Conservation (phyloP, 2,113 vertebrate genomes). For the Clarias gariepinus region DNA sequence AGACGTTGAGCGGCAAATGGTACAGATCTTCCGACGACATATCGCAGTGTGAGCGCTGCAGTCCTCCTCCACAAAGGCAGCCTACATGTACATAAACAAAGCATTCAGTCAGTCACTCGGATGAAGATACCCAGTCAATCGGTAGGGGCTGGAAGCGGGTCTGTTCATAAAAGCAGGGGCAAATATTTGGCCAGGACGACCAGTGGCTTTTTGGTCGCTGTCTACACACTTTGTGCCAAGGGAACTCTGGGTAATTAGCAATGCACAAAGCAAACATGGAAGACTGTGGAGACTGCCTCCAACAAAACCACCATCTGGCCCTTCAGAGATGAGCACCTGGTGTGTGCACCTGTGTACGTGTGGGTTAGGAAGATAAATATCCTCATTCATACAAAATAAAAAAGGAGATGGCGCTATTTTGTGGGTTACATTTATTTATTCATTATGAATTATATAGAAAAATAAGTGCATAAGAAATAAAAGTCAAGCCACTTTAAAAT, state of each 20-base stretch:
- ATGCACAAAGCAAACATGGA: conserved; percentile 73
- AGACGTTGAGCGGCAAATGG: conserved; percentile 79
- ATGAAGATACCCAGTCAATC: conserved; percentile 4
- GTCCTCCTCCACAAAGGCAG: conserved; percentile 75
- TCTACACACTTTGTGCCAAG: conserved; percentile 30
- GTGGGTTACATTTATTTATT: not conserved
- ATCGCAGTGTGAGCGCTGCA: conserved; percentile 72
- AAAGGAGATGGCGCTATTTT: not conserved
- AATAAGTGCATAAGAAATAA: not conserved
- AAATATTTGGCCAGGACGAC: conserved; percentile 41
- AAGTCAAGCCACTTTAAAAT: not conserved
- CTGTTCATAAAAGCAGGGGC: conserved; percentile 32
- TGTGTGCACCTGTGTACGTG: conserved; percentile 28
- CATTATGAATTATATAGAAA: not conserved
- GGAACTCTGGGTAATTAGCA: conserved; percentile 62
- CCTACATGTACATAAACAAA: conserved; percentile 58
- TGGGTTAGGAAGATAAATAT: conserved; percentile 3
- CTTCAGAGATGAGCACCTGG: conserved; percentile 48
- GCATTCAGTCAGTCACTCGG: conserved; percentile 25
- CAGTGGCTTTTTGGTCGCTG: conserved; percentile 13
- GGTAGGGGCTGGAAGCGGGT: not conserved
- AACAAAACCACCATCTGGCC: conserved; percentile 72
- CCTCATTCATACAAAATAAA: not conserved
- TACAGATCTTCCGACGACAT: conserved; percentile 77
- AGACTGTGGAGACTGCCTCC: conserved; percentile 61